phyloP scores from a whole-genome alignment of 2,888 invertebrate species.

The Theristus sp. region DNA sequence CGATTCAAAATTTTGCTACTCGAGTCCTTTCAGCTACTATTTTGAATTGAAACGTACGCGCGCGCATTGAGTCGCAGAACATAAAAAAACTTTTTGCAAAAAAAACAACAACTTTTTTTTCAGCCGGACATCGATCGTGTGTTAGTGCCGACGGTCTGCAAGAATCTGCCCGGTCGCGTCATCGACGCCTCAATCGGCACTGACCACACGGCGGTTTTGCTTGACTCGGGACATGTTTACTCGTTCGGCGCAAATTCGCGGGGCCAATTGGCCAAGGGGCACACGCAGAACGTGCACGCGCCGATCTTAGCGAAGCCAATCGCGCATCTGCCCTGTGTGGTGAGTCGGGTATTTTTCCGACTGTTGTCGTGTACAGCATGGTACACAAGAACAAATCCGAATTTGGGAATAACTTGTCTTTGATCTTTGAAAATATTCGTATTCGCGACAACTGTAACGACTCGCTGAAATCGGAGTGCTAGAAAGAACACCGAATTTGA shows the following conservation, averaged over 20 bases:
- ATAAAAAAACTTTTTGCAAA: too few species aligned
- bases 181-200: slow-evolving; percentile 43
- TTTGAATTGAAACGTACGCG: too few species aligned
- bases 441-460: too few species aligned
- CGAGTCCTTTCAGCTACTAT: too few species aligned
- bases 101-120: background rate
- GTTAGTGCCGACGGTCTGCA: slow-evolving; percentile 34
- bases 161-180: slow-evolving; percentile 40
- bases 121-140: slow-evolving; percentile 34
- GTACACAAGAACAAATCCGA: slow-evolving; percentile 4
- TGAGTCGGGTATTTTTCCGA: slow-evolving; percentile 13
- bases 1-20: too few species aligned
- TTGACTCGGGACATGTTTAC: slow-evolving; percentile 39
- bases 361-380: background rate
- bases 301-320: slow-evolving; percentile 36
- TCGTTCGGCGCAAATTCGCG: slow-evolving; percentile 47
- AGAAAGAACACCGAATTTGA: background rate
- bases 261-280: slow-evolving; percentile 44
- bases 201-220: slow-evolving; percentile 41
- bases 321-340: slow-evolving; percentile 30
- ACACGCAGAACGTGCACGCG: slow-evolving; percentile 29
- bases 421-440: too few species aligned
- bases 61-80: too few species aligned
- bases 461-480: too few species aligned
- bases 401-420: slow-evolving; percentile 10